These are phyloP conservation scores for Sebastes diaconus DNA, from an alignment of 2,797 vertebrate species.

Conservation along the genomic window DNA sequence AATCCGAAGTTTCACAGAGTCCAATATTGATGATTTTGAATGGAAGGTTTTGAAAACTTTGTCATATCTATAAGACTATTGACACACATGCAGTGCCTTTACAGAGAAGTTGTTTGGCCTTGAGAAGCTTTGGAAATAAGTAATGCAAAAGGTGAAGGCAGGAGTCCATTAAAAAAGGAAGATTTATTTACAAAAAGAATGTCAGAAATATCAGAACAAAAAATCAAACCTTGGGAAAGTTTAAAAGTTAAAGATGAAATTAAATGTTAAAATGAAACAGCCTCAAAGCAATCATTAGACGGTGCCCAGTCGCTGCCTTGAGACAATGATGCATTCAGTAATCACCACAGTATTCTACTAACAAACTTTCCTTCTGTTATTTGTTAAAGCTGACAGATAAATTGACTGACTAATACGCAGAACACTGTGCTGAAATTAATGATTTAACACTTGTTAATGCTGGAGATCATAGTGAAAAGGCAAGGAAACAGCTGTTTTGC, in stretches of 20 bases:
- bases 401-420: conserved; percentile 1
- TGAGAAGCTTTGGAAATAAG: not conserved
- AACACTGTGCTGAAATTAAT: not conserved
- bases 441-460: conserved; percentile 11
- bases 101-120: not conserved
- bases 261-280: not conserved
- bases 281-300: not conserved
- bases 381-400: conserved; percentile 8
- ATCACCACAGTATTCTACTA: conserved; percentile 1
- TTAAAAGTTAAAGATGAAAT: not conserved
- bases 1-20: not conserved
- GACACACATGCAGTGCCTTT: not conserved
- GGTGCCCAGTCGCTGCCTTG: not conserved
- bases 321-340: conserved; percentile 15
- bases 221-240: not conserved
- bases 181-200: not conserved
- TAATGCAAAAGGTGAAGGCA: not conserved
- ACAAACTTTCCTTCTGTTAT: not conserved
- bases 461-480: not conserved
- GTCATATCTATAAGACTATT: not conserved
- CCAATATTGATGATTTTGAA: not conserved
- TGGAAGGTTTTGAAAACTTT: not conserved
- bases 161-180: not conserved
- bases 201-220: not conserved
- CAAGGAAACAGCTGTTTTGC: not conserved